Percentiles rank a stretch among this genome's conserved stretches.
These are phyloP conservation scores for Colinus virginianus DNA, from an alignment of 2,113 vertebrate genomes.

Conservation along the genomic window DNA sequence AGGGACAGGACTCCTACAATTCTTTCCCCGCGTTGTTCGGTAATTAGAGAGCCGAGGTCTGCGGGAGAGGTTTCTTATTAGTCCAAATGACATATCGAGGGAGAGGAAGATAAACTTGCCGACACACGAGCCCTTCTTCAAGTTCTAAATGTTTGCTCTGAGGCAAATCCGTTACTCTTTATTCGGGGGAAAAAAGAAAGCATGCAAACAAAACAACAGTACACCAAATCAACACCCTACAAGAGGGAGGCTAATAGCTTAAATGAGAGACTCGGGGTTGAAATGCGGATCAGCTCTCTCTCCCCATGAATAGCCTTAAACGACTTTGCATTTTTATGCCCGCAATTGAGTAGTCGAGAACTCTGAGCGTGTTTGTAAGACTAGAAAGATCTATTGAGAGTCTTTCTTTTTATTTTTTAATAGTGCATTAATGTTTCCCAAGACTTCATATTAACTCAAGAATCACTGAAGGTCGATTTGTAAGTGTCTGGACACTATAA, in stretches of 20 bases:
- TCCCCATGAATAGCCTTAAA: constrained; percentile 47
- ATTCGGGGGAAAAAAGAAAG: not conserved
- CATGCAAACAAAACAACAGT: not conserved
- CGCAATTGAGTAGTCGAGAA: not conserved
- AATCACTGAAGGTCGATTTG: constrained; percentile 64
- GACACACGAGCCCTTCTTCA: constrained; percentile 44
- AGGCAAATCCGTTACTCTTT: constrained; percentile 23
- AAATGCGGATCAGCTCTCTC: constrained; percentile 46
- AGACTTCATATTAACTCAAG: constrained; percentile 54
- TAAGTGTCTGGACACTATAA: constrained; percentile 70
- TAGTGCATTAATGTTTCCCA: constrained; percentile 54
- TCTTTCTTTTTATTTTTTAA: constrained; percentile 16
- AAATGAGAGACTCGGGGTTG: constrained; percentile 2
- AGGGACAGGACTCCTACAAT: not conserved
- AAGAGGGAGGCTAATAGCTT: constrained; percentile 33
- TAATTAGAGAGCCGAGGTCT: constrained; percentile 3
- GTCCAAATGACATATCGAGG: not conserved
- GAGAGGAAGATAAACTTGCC: constrained; percentile 12
- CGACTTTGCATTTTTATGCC: constrained; percentile 57
- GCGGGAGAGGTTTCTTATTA: not conserved
- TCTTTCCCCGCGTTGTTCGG: not conserved
- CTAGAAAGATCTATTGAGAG: constrained; percentile 70
- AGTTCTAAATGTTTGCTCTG: not conserved
- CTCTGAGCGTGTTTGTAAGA: constrained; percentile 64
- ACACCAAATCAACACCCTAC: not conserved